Evolutionary conservation across 2,888 invertebrate genomes (phyloP), one percentile per base, ranked within the genome.

Genomic region (Andrena bucephala): DNA sequence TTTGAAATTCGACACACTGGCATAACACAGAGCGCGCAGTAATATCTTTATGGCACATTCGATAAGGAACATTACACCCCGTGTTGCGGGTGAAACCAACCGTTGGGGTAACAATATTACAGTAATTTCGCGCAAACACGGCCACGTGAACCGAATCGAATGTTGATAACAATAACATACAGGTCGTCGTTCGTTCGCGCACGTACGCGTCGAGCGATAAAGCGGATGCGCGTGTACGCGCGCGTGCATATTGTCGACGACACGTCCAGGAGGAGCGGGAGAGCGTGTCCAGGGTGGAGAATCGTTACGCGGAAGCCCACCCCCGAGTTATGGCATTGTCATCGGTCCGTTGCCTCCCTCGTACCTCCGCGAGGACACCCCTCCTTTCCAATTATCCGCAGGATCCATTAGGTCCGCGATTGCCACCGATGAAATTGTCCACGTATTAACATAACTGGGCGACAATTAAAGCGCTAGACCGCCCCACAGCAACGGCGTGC

Each of bases 381-480:
- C 81, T 73, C 76, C 79, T 66, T 88, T 78, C 92, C 92, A 93
- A 93, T 93, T 92, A 93, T 89, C 76, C 80, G 88, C 83, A 90
- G 91, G 24, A 91, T 91, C 93, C 92, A 93, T 93, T 93, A 93
- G 92, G 85, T 83, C 73, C 88, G 84, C 81, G 84, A 87, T 87
- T 87, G 84, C 89, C 86, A 50, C 69, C 68, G 85, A 87, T 77
- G 88, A 90, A 93, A 93, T 93, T 92, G 93, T 93, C 88, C 87
- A 70, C 88, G 87, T 90, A 93, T 93, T 92, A 92, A 92, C 92
- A 92, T 92, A 93, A 93, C 92, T 90, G 91, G 84, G 88, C 86
- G 87, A 86, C 90, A 90, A 92, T 93, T 92, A 93, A 92, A 88
- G 75, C 86, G 83, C 85, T 84, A 74, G 68, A 50, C 76, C 50